Evolutionary conservation across 2,113 vertebrate species (phyloP), one percentile per base, ranked within the genome.

Genomic region (Uropsilus gracilis): DNA sequence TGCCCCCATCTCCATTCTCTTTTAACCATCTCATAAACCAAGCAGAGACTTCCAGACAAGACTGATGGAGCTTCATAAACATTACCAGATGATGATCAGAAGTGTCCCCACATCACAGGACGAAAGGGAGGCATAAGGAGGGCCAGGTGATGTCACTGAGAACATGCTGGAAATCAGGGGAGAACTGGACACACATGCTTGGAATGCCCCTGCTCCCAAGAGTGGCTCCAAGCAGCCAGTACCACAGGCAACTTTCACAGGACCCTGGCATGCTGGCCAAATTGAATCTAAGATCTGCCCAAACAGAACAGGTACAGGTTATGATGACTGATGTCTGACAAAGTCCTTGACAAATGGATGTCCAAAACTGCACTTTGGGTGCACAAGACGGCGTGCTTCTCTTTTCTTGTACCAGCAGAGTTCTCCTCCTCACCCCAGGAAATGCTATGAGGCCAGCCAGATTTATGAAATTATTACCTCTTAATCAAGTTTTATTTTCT

Each of bases 21-120:
- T 81, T 61, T 91, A 94, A 85, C 93, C 86, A n/a, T 96, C 80
- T 96, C 88, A 68, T 93, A 97, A 95, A 95, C 91, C 71, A 86
- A 64, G 84, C 93, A 85, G 95, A 78, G 80, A 37, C 84, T 94
- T 92, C 55, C 57, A 86, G 78, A 95, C 64, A 24, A 63, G 86
- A 75, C 93, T 94, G 55, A 48, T 2, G 83, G 82, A 32, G 87
- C 80, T 90, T 50, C 66, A 22, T 59, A 92, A 96, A 91, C 91
- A 75, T 24, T 46, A 57, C 95, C 94, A 93, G 93, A 94, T 94
- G 91, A 86, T 2, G 69, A 76, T 14, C 72, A 61, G 86, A 80
- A 66, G 68, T 46, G 48, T 77, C 86, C 78, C 86, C 6, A 16
- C 69, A 30, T 18, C 68, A 71, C 26, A 53, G 55, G 77, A 55